These are phyloP conservation scores for Carabus problematicus DNA, from an alignment of 2,888 invertebrate species.

Conservation along the genomic window DNA sequence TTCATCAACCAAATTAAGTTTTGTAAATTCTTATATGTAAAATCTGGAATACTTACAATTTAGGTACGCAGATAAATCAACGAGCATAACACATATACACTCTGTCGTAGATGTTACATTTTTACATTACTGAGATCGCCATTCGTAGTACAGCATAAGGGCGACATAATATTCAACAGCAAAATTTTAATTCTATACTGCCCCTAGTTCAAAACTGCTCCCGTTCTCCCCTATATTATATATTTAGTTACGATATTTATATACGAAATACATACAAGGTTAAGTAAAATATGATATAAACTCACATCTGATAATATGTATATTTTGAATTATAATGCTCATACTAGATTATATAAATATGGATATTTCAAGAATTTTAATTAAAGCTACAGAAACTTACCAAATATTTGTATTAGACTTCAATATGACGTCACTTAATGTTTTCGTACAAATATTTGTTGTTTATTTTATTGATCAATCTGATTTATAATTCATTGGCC, in stretches of 20 bases:
- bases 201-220: too few species aligned
- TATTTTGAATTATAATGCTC: conserved; percentile 2
- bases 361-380: too few species aligned
- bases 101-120: background rate
- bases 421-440: too few species aligned
- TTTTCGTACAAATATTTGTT: too few species aligned
- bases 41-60: conserved; percentile 11
- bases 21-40: conserved; percentile 12
- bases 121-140: conserved; percentile 2
- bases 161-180: conserved; percentile 17
- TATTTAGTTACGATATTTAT: too few species aligned
- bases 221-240: too few species aligned
- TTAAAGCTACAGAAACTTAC: too few species aligned
- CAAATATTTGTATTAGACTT: too few species aligned
- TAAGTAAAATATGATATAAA: background rate
- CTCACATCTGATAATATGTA: conserved; percentile 11
- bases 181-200: conserved; percentile 13
- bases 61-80: background rate
- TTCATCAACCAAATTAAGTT: conserved; percentile 9
- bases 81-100: conserved; percentile 8
- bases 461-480: too few species aligned
- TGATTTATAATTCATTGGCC: too few species aligned
- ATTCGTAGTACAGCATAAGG: conserved; percentile 12
- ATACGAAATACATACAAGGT: too few species aligned
- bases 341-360: too few species aligned